These are phyloP conservation scores for Amblyjoppa proteus DNA, from an alignment of 2,888 invertebrate genomes.

Conservation along the genomic window DNA sequence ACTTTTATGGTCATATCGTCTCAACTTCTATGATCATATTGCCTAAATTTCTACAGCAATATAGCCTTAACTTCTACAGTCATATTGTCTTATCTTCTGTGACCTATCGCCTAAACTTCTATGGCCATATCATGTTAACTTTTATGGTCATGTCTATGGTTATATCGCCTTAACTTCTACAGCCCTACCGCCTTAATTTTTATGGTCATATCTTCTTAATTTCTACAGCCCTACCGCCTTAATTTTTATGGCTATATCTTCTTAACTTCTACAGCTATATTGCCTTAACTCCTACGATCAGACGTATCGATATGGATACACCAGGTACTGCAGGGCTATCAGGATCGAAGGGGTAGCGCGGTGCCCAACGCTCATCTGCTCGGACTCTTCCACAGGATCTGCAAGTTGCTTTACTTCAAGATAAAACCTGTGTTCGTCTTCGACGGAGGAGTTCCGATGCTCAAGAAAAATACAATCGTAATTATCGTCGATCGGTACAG, in stretches of 20 bases:
- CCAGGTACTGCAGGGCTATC: constrained; percentile 97
- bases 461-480: constrained; percentile 97
- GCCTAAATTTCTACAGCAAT: constrained; percentile 50
- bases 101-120: constrained; percentile 49
- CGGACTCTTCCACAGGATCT: constrained; percentile 96
- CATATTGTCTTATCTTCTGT: constrained; percentile 51
- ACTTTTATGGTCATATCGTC: constrained; percentile 46
- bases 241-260: too few relatives aligned
- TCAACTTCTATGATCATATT: constrained; percentile 40
- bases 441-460: constrained; percentile 96
- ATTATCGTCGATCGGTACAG: constrained; percentile 80
- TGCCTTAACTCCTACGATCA: constrained; percentile 82
- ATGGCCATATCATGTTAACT: too few relatives aligned
- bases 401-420: constrained; percentile 97
- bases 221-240: too few relatives aligned
- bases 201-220: too few relatives aligned
- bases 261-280: too few relatives aligned
- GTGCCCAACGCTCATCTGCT: constrained; percentile 96
- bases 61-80: too few relatives aligned
- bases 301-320: constrained; percentile 99
- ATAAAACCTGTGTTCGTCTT: constrained; percentile 99
- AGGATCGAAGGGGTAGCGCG: constrained; percentile 93
- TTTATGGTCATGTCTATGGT: too few relatives aligned
- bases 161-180: constrained; percentile 54
- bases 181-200: too few relatives aligned